Evolutionary conservation across 1,140 invertebrate species (phyloP), one percentile per base, ranked within the genome.

Genomic region (Heliconius melpomene): DNA sequence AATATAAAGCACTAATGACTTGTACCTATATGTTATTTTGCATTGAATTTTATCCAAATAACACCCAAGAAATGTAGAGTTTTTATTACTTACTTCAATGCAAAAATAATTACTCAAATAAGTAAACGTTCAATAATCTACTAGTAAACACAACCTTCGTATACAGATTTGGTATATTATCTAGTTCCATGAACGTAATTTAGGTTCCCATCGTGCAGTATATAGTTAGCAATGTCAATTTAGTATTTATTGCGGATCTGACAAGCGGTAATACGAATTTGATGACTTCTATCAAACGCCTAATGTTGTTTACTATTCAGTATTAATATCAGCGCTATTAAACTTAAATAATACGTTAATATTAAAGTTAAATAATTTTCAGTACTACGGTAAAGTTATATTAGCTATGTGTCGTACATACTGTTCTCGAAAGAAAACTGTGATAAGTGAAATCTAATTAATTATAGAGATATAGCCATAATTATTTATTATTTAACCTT

Each of bases 211-310:
- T 72, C 79, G 78, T 50, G 72, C 13, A 66, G 60, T 13, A 29
- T 73, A 82, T 72, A 77, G 75, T 78, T 70, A 79, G 73, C 70
- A 26, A 76, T 70, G 70, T 50, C 82, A 57, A 80, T 74, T 74
- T 79, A 54, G 6, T 78, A 54, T 74, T 80, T 60, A 52, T 66
- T 66, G 60, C 60, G 11, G 26, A 66, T 66, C 13, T 18, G 13
- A 66, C 73, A 79, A 77, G 66, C 26, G 71, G 78, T 86, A 86
- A 86, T 86, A 83, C 52, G 82, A 82, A 83, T 86, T 86, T 86
- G 85, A 86, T 86, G 80, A 83, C 84, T 82, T 72, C 54, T 46
- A 75, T 79, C 78, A 70, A 79, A 79, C 50, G 32, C 72, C 52
- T 66, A 73, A 80, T 79, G 57, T 38, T 66, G 60, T 66, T 66